Evolutionary conservation across 1,140 invertebrate genomes (phyloP).

Genomic region (Tyrophagus putrescentiae): DNA sequence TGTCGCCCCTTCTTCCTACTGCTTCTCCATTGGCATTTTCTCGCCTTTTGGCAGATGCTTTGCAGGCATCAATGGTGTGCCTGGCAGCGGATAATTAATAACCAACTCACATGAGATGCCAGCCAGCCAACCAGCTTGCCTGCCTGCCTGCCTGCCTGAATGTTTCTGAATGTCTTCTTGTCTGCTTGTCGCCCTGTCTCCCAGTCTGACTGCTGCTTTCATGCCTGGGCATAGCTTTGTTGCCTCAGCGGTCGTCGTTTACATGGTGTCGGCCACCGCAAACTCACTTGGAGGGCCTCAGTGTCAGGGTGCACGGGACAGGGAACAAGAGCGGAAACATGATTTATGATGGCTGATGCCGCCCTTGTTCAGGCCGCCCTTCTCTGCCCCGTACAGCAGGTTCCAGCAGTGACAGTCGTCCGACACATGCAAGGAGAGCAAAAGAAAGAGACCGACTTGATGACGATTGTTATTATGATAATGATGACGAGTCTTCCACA

Average conservation of each 20-base stretch:
- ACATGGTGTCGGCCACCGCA: neutral
- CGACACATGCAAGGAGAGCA: neutral
- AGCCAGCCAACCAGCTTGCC: neutral
- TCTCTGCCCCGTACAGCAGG: neutral
- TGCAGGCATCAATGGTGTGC: neutral
- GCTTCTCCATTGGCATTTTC: neutral
- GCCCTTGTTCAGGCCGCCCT: too few species aligned
- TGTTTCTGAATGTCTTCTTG: too few species aligned
- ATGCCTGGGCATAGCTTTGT: too few species aligned
- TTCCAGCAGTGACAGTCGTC: neutral
- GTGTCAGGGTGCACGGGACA: too few species aligned
- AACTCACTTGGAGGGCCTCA: neutral
- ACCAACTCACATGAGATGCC: slow-evolving; percentile 2
- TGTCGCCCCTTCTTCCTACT: neutral
- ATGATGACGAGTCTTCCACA: neutral
- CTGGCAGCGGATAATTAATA: slow-evolving; percentile 3
- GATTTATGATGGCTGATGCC: slow-evolving; percentile 14
- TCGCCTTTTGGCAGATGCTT: neutral
- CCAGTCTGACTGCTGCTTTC: too few species aligned
- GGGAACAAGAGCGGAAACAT: too few species aligned
- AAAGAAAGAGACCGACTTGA: neutral
- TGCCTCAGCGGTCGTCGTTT: too few species aligned
- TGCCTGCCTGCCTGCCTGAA: too few species aligned
- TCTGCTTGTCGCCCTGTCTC: too few species aligned
- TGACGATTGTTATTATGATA: slow-evolving; percentile 13